Base-by-base conservation (phyloP, 2,113 vertebrate genomes). In the Poeciliopsis turrubarensis region DNA sequence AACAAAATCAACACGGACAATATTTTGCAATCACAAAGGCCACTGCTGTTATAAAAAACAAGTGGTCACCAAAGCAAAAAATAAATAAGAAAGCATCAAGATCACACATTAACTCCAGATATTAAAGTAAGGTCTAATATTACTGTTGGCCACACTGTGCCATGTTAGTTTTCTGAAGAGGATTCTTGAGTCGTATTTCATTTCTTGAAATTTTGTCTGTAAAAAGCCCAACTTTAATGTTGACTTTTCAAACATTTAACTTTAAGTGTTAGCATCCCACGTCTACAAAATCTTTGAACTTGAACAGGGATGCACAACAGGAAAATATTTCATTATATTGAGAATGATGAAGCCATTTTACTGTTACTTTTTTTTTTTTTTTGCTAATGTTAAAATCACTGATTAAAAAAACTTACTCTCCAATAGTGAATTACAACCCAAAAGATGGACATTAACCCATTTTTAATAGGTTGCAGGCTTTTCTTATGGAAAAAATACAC, bases 1-100 rank as follows among this genome's bases (percentile, higher is more conserved):
- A 76, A 11, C 60, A 60, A 68, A 72, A 75, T 83, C 13, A 78
- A 67, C 61, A 54, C 3, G 69, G 31, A 78, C 68, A 72, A 77
- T 82, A 77, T 70, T 63, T 57, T 60, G 26, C 7, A 47, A 29
- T 62, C 61, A 65, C 47, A 13, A 64, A 29, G 5, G 17, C 39
- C 44, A 77, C 70, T 72, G 69, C 61, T 14, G 7, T 34, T 57
- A 57, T 69, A 64, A 65, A 72, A 72, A 66, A 76, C 57, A 66
- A 14, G 25, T 83, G 29, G 51, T n/a, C 30, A 69, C 44, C 32
- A 29, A 22, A 27, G 26, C 34, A 51, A 29, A 47, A 73, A 73
- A 37, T 37, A 37, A 37, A 37, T 37, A 37, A 37, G 34, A 37
- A 47, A 60, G 13, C 61, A 77, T 65, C 37, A 31, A 68, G n/a